Evolutionary conservation across 2,113 vertebrate species (phyloP).

Genomic region (Channa maculata): DNA sequence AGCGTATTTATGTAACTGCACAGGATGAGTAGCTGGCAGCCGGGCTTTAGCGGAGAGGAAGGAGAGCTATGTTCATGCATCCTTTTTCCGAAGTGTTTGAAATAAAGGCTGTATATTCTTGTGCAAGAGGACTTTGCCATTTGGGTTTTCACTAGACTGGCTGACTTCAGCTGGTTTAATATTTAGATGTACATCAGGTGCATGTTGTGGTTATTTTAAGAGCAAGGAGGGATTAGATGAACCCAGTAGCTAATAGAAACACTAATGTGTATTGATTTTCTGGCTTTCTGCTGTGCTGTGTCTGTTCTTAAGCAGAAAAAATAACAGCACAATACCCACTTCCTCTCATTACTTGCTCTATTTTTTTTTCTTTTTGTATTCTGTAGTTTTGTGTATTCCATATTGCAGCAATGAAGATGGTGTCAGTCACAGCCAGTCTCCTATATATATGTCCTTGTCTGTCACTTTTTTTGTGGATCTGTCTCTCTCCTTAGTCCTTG

Average conservation of each 20-base stretch:
- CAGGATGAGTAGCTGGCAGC: constrained; percentile 74
- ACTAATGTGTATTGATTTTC: constrained; percentile 79
- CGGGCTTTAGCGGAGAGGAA: constrained; percentile 58
- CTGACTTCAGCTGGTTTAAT: constrained; percentile 16
- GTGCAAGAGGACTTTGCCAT: constrained; percentile 29
- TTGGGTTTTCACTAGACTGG: constrained; percentile 15
- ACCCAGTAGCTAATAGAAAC: constrained; percentile 46
- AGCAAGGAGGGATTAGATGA: constrained; percentile 26
- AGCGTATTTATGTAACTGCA: constrained; percentile 82
- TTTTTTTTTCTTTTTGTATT: background rate
- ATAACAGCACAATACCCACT: constrained; percentile 30
- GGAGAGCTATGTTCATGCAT: constrained; percentile 32
- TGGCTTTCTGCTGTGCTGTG: constrained; percentile 32
- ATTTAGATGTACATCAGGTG: constrained; percentile 11
- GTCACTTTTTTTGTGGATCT: constrained; percentile 57
- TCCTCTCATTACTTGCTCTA: constrained; percentile 14
- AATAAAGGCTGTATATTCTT: constrained; percentile 33
- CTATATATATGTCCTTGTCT: constrained; percentile 60
- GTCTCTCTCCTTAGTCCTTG: constrained; percentile 48
- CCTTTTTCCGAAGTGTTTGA: constrained; percentile 29
- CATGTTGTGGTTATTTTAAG: constrained; percentile 33
- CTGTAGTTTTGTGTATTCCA: constrained; percentile 15
- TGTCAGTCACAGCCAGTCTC: constrained; percentile 67
- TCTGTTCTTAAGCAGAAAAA: constrained; percentile 33
- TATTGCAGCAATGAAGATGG: constrained; percentile 47